Evolutionary conservation across 1,140 invertebrate genomes (phyloP), one percentile per base, ranked within the genome.

Genomic region (Stenopsyche tienmushanensis): DNA sequence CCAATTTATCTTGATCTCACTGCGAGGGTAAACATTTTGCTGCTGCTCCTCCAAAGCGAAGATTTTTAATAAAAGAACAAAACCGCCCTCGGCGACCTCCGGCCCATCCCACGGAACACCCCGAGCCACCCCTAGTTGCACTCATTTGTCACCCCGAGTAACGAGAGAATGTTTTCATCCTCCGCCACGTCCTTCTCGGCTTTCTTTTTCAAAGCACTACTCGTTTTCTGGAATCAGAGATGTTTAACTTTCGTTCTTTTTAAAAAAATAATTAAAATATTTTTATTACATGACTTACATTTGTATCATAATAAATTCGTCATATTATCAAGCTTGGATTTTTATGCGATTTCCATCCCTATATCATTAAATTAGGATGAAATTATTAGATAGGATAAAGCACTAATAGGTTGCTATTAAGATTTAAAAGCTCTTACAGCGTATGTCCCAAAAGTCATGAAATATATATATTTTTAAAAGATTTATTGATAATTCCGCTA

Each of bases 91-190:
- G 15, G 52, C 25, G 52, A 54, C 52, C 52, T 54, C 52, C 52
- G 53, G 23, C 1, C 41, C 1, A 26, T 44, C 42, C 57, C 53
- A 49, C 17, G 10, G 13, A 60, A 18, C 29, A 41, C 29, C 50
- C 15, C 53, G 15, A 39, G 26, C n/a, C 26, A 34, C 57, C n/a
- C 49, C 34, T 15, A 17, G 34, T 26, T 69, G 67, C 67, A 69
- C 64, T 65, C 67, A 69, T 69, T 69, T 69, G 67, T 69, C 63
- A 69, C 67, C 63, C 63, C 41, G 57, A 42, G 57, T 60, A 60
- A 60, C 57, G 57, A 60, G 57, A 49, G 57, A 60, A 60, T 60
- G 57, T 60, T 60, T 60, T 60, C 57, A 60, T 60, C 57, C 44
- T 60, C 42, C 21, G 39, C 54, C 52, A 54, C 52, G 52, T 54